phyloP scores from a whole-genome alignment of 1,140 invertebrate genomes.

The Aphelinus certus region DNA sequence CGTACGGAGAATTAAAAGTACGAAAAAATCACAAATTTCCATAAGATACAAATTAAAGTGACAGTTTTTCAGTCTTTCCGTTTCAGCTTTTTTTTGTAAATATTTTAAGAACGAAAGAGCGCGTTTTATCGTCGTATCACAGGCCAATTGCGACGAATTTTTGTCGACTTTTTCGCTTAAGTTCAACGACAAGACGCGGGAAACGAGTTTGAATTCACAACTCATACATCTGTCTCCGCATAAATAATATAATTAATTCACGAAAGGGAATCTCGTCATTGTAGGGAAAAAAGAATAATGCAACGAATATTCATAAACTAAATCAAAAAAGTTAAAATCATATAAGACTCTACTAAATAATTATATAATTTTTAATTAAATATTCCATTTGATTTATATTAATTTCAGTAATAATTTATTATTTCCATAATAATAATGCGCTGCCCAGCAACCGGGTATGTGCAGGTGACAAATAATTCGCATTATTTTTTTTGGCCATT shows the following conservation, averaged over 20 bases:
- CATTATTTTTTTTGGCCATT: conserved; percentile 67
- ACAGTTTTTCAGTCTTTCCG: conserved; percentile 43
- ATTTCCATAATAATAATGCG: conserved; percentile 63
- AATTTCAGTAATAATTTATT: conserved; percentile 69
- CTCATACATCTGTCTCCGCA: conserved; percentile 24
- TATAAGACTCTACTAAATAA: conserved; percentile 63
- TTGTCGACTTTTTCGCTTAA: conserved; percentile 40
- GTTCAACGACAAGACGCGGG: conserved; percentile 40
- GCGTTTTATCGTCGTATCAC: conserved; percentile 53
- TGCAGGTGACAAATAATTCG: conserved; percentile 61
- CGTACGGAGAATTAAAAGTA: conserved; percentile 48
- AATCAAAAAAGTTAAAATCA: conserved; percentile 55
- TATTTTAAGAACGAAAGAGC: conserved; percentile 51
- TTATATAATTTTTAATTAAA: conserved; percentile 66
- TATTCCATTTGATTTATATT: conserved; percentile 66
- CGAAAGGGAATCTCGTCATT: conserved; percentile 47
- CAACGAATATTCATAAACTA: conserved; percentile 25
- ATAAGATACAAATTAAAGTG: conserved; percentile 40
- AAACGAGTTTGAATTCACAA: conserved; percentile 29
- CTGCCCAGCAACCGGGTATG: conserved; percentile 51
- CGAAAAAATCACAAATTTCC: conserved; percentile 38
- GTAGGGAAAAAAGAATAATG: conserved; percentile 48
- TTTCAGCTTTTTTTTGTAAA: conserved; percentile 44
- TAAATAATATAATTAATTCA: conserved; percentile 31
- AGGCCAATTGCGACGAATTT: conserved; percentile 49